These are phyloP conservation scores for Agrilus cyanescens DNA, from an alignment of 2,888 invertebrate species.

Conservation along the genomic window DNA sequence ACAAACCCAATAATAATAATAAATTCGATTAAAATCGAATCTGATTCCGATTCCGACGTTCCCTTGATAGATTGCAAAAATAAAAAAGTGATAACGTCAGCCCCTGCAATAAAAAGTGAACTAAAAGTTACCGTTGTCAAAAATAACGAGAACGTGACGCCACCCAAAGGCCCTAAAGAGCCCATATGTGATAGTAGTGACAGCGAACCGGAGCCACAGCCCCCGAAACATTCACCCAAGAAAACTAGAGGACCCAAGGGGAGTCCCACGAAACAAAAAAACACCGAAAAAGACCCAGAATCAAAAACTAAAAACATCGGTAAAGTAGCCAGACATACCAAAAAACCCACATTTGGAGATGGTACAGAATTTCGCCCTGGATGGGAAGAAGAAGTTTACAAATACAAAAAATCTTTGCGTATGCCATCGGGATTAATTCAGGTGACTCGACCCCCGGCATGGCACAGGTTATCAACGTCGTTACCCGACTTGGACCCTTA, in stretches of 20 bases:
- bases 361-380: slow-evolving; percentile 64
- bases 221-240: slow-evolving; percentile 6
- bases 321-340: slow-evolving; percentile 29
- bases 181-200: slow-evolving; percentile 31
- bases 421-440: slow-evolving; percentile 74
- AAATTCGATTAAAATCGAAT: slow-evolving; percentile 13
- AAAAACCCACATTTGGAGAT: slow-evolving; percentile 55
- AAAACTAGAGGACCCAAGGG: slow-evolving; percentile 22
- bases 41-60: slow-evolving; percentile 23
- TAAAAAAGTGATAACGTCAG: slow-evolving; percentile 14
- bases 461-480: slow-evolving; percentile 59
- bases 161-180: not conserved
- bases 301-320: slow-evolving; percentile 13
- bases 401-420: slow-evolving; percentile 68
- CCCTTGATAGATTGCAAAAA: slow-evolving; percentile 20
- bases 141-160: slow-evolving; percentile 15
- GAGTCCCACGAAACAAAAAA: slow-evolving; percentile 13
- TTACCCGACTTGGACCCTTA: slow-evolving; percentile 67
- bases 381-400: slow-evolving; percentile 75
- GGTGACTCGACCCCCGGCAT: slow-evolving; percentile 60
- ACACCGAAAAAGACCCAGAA: slow-evolving; percentile 27
- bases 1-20: slow-evolving; percentile 12
- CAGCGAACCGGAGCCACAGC: slow-evolving; percentile 24
- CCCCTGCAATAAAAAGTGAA: slow-evolving; percentile 22
- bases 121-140: slow-evolving; percentile 12